Evolutionary conservation across 2,888 invertebrate species (phyloP).

Genomic region (Lycophotia porphyrea): DNA sequence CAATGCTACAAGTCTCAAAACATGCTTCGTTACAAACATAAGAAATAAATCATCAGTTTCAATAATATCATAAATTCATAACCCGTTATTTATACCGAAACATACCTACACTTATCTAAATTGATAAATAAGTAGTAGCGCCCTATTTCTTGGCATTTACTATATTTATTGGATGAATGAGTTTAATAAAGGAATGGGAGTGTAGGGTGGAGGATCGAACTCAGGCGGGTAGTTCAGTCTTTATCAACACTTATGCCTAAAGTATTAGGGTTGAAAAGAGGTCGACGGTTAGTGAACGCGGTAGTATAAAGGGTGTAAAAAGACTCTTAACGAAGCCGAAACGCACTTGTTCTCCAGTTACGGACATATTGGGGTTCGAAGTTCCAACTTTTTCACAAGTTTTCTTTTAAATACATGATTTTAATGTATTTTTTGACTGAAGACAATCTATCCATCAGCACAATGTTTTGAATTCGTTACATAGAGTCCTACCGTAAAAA

Average conservation of each 20-base stretch:
- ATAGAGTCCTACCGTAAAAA: too few species aligned
- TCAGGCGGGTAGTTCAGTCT: not conserved
- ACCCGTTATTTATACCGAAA: constrained; percentile 29
- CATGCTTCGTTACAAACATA: constrained; percentile 5
- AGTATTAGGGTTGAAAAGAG: too few species aligned
- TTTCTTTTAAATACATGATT: too few species aligned
- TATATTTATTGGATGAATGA: not conserved
- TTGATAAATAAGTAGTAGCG: not conserved
- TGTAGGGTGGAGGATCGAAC: not conserved
- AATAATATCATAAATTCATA: constrained; percentile 1
- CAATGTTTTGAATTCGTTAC: too few species aligned
- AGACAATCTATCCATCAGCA: too few species aligned
- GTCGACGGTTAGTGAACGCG: too few species aligned
- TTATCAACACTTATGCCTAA: not conserved
- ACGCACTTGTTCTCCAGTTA: too few species aligned
- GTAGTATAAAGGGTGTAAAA: too few species aligned
- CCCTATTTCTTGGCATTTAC: not conserved
- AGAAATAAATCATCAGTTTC: not conserved
- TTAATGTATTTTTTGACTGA: too few species aligned
- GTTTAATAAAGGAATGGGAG: not conserved
- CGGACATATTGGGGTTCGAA: too few species aligned
- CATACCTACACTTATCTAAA: not conserved
- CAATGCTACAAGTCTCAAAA: constrained; percentile 9
- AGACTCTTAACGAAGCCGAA: too few species aligned
- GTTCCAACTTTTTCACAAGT: too few species aligned